phyloP scores from a whole-genome alignment of 2,113 vertebrate genomes.

The Dunckerocampus dactyliophorus region DNA sequence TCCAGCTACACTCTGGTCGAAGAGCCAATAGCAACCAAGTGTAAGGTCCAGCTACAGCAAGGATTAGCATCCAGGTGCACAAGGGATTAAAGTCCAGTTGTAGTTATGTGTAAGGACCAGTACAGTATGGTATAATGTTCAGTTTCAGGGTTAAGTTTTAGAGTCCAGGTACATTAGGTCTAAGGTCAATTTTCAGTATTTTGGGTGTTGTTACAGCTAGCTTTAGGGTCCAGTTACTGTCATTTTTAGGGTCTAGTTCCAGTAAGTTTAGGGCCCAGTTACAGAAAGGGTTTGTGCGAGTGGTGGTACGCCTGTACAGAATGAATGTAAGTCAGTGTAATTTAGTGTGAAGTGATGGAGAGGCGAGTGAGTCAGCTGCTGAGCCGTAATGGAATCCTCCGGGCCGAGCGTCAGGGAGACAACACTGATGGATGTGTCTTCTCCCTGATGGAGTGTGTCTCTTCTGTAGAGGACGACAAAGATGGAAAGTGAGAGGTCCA shows the following conservation, averaged over 20 bases:
- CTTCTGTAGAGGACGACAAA: not conserved
- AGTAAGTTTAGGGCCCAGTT: not conserved
- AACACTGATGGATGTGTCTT: conserved; percentile 2
- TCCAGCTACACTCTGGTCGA: not conserved
- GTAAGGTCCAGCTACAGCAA: not conserved
- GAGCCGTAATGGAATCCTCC: conserved; percentile 5
- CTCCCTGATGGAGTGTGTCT: conserved; percentile 3
- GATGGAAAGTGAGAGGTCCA: not conserved
- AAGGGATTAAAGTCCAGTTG: not conserved
- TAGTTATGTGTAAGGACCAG: not conserved
- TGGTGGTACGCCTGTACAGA: not conserved
- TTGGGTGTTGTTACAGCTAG: too few species aligned
- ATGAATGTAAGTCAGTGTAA: not conserved
- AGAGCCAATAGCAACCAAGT: not conserved
- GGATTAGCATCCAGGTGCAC: too few species aligned
- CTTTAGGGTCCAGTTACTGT: not conserved
- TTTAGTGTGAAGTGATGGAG: not conserved
- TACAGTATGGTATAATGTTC: not conserved
- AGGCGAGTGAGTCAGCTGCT: conserved; percentile 1
- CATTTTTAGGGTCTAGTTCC: not conserved
- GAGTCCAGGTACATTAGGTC: too few species aligned
- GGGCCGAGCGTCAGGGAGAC: too few species aligned
- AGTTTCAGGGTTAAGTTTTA: not conserved
- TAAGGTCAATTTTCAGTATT: too few species aligned
- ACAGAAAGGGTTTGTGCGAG: not conserved